Evolutionary conservation across 53 echinoderm and acorn worm species (phyloP), one percentile per base, ranked within the genome.

Genomic region (Crossaster papposus): DNA sequence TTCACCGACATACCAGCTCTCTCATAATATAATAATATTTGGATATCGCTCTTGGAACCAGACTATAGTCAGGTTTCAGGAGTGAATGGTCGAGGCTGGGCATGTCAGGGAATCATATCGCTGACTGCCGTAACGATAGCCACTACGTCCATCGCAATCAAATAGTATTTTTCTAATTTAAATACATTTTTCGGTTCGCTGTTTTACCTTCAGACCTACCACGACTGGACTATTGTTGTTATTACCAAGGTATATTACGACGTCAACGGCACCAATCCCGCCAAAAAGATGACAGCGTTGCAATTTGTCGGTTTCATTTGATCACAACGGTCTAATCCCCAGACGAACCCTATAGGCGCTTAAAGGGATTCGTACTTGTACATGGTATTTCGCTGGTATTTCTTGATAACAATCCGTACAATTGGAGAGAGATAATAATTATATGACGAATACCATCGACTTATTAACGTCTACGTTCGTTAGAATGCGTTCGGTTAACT

Each of bases 301-400:
- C 70, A 72, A 87, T 76, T 63, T 77, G 87, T 35, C 87, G 87
- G 87, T 63, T 72, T 86, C 77, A 76, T 87, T 77, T 77, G 87
- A 77, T 87, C 63, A 30, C 36, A 55, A 24, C 26, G 62, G 63
- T 23, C 77, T 31, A 28, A 20, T 87, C 87, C 87, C 87, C 3
- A 12, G 87, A 87, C 87, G 62, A 87, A 31, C 22, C 76, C 30
- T 44, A 76, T 64, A 37, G 23, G 35, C 54, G 53, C 31, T 79
- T 85, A 85, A 85, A 85, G 85, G 85, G 33, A 31, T 54, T 58
- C 22, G 2, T 4, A n/a, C n/a, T n/a, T n/a, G n/a, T n/a, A n/a
- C n/a, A n/a, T n/a, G n/a, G n/a, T n/a, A 58, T 58, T 58, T 58
- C 58, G 22, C 58, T 58, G 58, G 58, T 58, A 58, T 58, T 58